Conservation (phyloP, 1,140 invertebrate genomes). For the Ceratina calcarata region DNA sequence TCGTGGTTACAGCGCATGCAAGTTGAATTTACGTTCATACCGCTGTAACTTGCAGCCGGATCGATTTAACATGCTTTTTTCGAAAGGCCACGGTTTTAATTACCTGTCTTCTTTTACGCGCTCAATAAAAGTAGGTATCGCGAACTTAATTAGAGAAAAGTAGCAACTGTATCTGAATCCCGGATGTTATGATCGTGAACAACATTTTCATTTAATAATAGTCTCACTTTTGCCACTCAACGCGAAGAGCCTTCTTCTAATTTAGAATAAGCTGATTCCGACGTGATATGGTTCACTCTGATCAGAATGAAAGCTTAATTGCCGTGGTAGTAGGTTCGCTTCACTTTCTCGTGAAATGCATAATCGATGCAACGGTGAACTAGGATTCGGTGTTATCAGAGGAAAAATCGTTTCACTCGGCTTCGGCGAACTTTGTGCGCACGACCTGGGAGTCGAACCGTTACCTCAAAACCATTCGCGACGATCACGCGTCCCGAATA, state of each 20-base stretch:
- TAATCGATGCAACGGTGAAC: slow-evolving; percentile 16
- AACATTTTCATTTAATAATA: too few relatives aligned
- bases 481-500: slow-evolving; percentile 55
- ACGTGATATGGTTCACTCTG: neutral
- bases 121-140: too few relatives aligned
- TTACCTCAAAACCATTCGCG: slow-evolving; percentile 47
- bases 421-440: neutral
- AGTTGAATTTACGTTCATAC: too few relatives aligned
- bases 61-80: too few relatives aligned
- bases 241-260: neutral
- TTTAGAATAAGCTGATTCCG: neutral
- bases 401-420: slow-evolving; percentile 23
- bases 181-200: too few relatives aligned
- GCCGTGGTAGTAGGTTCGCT: slow-evolving; percentile 1
- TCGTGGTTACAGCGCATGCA: too few relatives aligned
- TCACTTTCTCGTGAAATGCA: slow-evolving; percentile 46
- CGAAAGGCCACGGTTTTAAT: too few relatives aligned
- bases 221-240: too few relatives aligned
- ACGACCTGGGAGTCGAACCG: slow-evolving; percentile 27
- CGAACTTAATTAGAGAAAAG: too few relatives aligned
- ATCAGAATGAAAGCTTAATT: slow-evolving; percentile 1
- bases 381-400: slow-evolving; percentile 2
- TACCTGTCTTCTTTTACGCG: too few relatives aligned
- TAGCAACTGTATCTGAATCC: too few relatives aligned
- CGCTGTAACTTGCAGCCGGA: too few relatives aligned